Evolutionary conservation across 2,888 invertebrate species (phyloP), one percentile per base, ranked within the genome.

Genomic region (Apotomis capreana): DNA sequence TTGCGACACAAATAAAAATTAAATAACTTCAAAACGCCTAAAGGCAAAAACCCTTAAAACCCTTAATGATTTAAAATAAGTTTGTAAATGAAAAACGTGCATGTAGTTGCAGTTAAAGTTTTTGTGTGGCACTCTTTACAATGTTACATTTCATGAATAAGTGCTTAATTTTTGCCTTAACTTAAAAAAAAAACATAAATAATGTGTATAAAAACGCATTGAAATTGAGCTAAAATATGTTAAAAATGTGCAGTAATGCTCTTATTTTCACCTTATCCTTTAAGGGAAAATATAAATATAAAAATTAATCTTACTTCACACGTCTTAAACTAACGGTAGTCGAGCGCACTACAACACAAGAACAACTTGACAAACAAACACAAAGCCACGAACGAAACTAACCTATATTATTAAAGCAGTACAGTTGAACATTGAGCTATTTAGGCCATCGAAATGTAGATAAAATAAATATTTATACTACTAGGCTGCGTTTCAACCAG

Each of bases 321-420:
- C 49, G 54, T 37, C 65, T 55, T 70, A 70, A 51, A 46, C 55
- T 65, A 57, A 44, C 13, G 0, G 44, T 64, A 57, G 36, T 44
- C 36, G 26, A 67, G 13, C 51, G 55, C 9, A 57, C 49, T 58
- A 67, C 10, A 26, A 57, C 40, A 15, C 40, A 57, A 57, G 13
- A 26, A 65, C 12, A 8, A n/a, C 9, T 55, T n/a, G 5, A 49
- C 4, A 13, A 26, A 67, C 36, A 46, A 15, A 67, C 37, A 37
- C 37, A 37, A 64, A 44, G 44, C 68, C 13, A 46, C 26, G 55
- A 55, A 59, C n/a, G 4, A 69, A 61, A 55, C 13, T 44, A 55
- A 55, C 54, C 13, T 10, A 9, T 60, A 61, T 62, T n/a, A 9
- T 58, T 57, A 63, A 69, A 57, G 65, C 49, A 13, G 13, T 51